Base-by-base conservation (phyloP, 2,113 vertebrate species). In the Podiceps cristatus region DNA sequence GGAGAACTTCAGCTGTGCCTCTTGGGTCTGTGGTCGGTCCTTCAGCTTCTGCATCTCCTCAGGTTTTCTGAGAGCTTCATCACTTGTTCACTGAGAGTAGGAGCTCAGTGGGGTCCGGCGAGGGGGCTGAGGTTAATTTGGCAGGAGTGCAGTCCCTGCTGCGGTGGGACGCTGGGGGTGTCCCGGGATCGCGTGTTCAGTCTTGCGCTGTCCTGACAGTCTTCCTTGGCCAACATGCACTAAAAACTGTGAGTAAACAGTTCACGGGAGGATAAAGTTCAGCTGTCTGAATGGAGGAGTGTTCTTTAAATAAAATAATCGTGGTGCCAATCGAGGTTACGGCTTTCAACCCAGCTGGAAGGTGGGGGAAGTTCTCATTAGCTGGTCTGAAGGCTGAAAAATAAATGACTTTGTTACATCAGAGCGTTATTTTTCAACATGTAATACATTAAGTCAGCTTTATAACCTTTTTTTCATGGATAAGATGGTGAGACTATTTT, bases 391-490 rank as follows among this genome's bases (percentile, higher is more conserved):
- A 72, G 72, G 76, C 92, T 86, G 84, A 76, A 84, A 90, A 94
- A 75, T 22, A 75, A 77, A 90, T 59, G 9, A 77, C 67, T 83
- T 88, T 24, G 44, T 78, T 91, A 84, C 58, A 60, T 91, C 83
- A 71, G 79, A 72, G 63, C 76, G 60, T 94, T 76, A 77, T 86
- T 96, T 87, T 93, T 88, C 50, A 22, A 44, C 5, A 0, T 59
- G 69, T 91, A 88, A 82, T 80, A 45, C 40, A 56, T 90, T 29
- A 80, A 81, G 64, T 92, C 83, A 86, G 47, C 85, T 94, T 97
- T 78, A 71, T 87, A 88, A 60, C 88, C 62, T 91, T 56, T 64
- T 87, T 95, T 81, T 77, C 37, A 60, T 45, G 60, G 84, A 20
- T 66, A 89, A 80, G 59, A 63, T 50, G 45, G 19, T 84, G 81